Base-by-base conservation (phyloP, 1,140 invertebrate genomes). In the Berghia stephanieae region DNA sequence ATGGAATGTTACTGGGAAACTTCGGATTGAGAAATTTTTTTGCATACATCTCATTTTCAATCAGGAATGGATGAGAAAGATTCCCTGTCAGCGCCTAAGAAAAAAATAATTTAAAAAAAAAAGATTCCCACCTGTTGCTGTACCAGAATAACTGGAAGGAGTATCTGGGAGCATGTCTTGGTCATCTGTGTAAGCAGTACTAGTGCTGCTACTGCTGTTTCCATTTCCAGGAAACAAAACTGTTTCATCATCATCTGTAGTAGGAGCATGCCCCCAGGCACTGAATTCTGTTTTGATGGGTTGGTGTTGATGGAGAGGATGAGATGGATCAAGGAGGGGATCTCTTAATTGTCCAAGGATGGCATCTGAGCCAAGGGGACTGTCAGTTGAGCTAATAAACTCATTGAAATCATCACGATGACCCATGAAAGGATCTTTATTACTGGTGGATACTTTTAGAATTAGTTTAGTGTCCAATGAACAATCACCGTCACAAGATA, bases 371-470 rank as follows among this genome's bases (percentile, higher is more conserved):
- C 38, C 49, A 31, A 27, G 21, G 24, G 49, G 27, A 49, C 2
- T 27, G 3, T 2, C 27, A 24, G 27, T 57, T 18, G n/a, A n/a
- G n/a, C n/a, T n/a, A n/a, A n/a, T n/a, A n/a, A n/a, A n/a, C n/a
- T n/a, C n/a, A n/a, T n/a, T n/a, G n/a, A n/a, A n/a, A n/a, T 57
- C 71, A 18, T 71, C 42, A 71, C 3, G 43, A 42, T 69, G 36
- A 8, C 74, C 74, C 74, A 76, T 76, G 43, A 76, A 76, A 4
- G 74, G 74, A 68, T 76, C 74, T 18, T 67, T 27, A 3, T 67
- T 27, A 3, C 74, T 38, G 3, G 27, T 2, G 2, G 74, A 68
- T 43, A 66, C 63, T 24, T 44, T 16, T 34, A 67, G 46, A 63
- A 75, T 27, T 63, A 63, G 55, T 75, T 63, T 4, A 42, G 57